Evolutionary conservation across 92 coral and sea anemone species (phyloP).

Genomic region (Paramuricea clavata): DNA sequence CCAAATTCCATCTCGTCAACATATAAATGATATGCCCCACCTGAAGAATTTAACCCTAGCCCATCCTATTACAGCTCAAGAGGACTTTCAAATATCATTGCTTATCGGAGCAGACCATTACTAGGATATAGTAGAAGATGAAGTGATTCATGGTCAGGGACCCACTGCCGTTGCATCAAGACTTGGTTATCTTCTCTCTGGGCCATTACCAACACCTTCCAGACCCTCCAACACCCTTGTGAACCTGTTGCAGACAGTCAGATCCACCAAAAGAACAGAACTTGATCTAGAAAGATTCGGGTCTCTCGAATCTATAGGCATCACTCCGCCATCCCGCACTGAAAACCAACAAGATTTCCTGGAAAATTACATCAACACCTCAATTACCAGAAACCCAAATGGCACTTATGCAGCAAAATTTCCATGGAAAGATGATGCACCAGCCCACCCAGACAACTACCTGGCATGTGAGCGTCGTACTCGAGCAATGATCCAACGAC

Average conservation of each 20-base stretch:
- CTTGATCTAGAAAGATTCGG: conserved; percentile 31
- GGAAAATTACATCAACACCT: conserved; percentile 45
- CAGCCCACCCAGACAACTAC: conserved; percentile 50
- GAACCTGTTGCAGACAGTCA: neutral
- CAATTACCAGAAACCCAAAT: conserved; percentile 50
- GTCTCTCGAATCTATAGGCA: conserved; percentile 63
- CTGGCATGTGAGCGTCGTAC: conserved; percentile 53
- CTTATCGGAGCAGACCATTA: conserved; percentile 66
- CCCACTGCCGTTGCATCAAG: conserved; percentile 72
- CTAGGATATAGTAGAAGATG: conserved; percentile 48
- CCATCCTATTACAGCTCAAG: conserved; percentile 55
- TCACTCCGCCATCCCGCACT: conserved; percentile 45
- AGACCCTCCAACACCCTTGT: neutral
- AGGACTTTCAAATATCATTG: conserved; percentile 34
- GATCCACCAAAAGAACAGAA: conserved; percentile 24
- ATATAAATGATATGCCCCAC: no score
- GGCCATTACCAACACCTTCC: neutral
- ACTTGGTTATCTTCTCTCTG: conserved; percentile 44
- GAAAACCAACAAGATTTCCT: conserved; percentile 47
- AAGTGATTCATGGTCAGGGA: conserved; percentile 10
- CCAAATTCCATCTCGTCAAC: no score
- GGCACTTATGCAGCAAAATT: conserved; percentile 62
- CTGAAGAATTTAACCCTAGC: conserved; percentile 54
- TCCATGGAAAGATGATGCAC: conserved; percentile 71
- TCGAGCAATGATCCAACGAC: conserved; percentile 55